Conservation (phyloP, 1,140 invertebrate genomes). For the Spodoptera frugiperda region DNA sequence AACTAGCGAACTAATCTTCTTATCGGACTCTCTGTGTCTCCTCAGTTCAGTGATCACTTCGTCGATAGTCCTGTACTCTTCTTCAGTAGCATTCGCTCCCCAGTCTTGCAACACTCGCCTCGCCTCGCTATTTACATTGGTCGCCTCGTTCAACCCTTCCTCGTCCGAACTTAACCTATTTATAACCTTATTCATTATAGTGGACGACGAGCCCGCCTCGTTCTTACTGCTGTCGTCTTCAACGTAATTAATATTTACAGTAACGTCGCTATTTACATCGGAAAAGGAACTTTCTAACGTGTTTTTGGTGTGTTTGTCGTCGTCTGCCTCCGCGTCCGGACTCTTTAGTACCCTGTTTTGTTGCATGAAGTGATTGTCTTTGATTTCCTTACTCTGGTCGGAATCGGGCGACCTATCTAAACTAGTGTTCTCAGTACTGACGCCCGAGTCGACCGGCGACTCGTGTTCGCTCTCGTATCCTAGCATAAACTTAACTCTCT, state of each 20-base stretch:
- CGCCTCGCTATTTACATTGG: constrained; percentile 48
- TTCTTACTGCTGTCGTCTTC: constrained; percentile 74
- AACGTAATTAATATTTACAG: constrained; percentile 78
- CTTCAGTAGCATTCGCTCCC: constrained; percentile 58
- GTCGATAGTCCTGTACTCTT: constrained; percentile 71
- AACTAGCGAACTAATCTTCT: constrained; percentile 59
- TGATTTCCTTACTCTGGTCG: constrained; percentile 78
- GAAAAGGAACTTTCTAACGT: constrained; percentile 78
- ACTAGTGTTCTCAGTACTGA: constrained; percentile 91
- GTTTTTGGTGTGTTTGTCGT: constrained; percentile 66
- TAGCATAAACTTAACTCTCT: constrained; percentile 85
- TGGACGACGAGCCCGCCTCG: constrained; percentile 76
- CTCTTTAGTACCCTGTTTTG: constrained; percentile 80
- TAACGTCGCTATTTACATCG: constrained; percentile 65
- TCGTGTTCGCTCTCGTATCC: constrained; percentile 84
- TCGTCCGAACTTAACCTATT: constrained; percentile 71
- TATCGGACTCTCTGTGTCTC: constrained; percentile 68
- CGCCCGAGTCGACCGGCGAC: constrained; percentile 89
- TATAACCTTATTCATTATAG: constrained; percentile 63
- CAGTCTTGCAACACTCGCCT: constrained; percentile 56
- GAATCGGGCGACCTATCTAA: constrained; percentile 88
- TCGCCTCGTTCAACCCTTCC: constrained; percentile 57
- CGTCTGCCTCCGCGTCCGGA: constrained; percentile 61
- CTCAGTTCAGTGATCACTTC: constrained; percentile 74
- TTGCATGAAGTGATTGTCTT: constrained; percentile 77